Percentiles rank a stretch among this genome's conserved stretches.
phyloP scores from a whole-genome alignment of 2,888 invertebrate genomes.

The Tachina lurida region DNA sequence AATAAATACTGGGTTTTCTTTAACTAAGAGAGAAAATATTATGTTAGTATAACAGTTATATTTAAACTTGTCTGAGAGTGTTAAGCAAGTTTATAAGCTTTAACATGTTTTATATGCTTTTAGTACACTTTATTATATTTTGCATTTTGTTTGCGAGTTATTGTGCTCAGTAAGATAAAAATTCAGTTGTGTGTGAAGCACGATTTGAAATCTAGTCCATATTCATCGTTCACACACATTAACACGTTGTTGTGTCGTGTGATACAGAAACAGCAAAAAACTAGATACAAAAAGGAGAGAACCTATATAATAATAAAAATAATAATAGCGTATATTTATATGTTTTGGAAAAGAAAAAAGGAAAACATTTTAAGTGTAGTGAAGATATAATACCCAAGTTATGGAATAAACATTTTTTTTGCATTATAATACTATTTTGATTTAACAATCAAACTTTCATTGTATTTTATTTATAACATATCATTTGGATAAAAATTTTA shows the following conservation, averaged over 20 bases:
- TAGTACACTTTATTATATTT: slow-evolving; percentile 54
- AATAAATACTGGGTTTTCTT: neutral
- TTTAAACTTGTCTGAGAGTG: neutral
- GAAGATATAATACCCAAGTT: no score
- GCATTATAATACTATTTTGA: accelerated
- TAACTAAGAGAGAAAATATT: neutral
- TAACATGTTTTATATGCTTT: slow-evolving; percentile 28
- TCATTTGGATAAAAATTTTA: no score
- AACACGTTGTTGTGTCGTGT: slow-evolving; percentile 68
- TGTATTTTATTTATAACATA: no score
- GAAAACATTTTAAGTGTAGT: neutral
- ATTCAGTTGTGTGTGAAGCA: slow-evolving; percentile 66
- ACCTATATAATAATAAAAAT: no score
- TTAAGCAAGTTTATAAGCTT: slow-evolving; percentile 27
- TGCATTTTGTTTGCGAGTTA: slow-evolving; percentile 32
- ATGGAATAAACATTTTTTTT: neutral
- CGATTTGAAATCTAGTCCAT: slow-evolving; percentile 70
- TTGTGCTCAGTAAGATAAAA: slow-evolving; percentile 36
- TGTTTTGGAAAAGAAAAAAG: neutral
- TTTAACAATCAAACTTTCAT: no score
- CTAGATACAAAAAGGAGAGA: neutral
- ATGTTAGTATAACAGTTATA: slow-evolving; percentile 51
- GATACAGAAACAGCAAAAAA: slow-evolving; percentile 52
- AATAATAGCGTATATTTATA: no score
- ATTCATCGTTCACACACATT: slow-evolving; percentile 70